Percentiles rank a stretch among this genome's conserved stretches.
Evolutionary conservation across 2,113 vertebrate genomes (phyloP).

Genomic region (Bubo bubo): DNA sequence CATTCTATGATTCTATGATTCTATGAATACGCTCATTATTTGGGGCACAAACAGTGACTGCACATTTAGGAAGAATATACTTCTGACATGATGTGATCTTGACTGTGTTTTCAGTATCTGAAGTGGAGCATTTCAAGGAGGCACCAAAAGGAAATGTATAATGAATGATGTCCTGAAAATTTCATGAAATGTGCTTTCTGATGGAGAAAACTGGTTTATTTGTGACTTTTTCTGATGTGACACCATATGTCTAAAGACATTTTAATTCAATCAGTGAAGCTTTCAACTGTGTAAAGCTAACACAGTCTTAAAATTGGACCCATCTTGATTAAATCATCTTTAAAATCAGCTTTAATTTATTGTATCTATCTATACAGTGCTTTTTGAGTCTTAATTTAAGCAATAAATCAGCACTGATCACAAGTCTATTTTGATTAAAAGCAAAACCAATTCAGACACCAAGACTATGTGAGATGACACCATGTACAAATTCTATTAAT

Average conservation of each 20-base stretch:
- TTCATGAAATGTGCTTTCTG: conserved; percentile 27
- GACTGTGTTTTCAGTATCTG: not conserved
- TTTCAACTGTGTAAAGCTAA: not conserved
- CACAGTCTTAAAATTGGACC: not conserved
- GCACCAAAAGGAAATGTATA: conserved; percentile 17
- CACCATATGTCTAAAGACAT: not conserved
- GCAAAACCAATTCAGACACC: not conserved
- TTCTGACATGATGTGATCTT: not conserved
- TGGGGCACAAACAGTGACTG: not conserved
- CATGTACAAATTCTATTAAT: not conserved
- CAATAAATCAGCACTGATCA: not conserved
- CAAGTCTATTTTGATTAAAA: not conserved
- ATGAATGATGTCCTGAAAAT: conserved; percentile 28
- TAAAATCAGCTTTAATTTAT: not conserved
- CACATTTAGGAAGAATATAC: not conserved
- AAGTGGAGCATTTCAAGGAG: not conserved
- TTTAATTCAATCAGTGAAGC: not conserved
- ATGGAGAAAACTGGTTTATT: not conserved
- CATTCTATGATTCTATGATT: too few species aligned
- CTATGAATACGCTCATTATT: not conserved
- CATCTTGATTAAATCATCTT: not conserved
- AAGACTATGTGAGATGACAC: not conserved
- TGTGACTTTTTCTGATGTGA: not conserved
- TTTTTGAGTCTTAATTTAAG: not conserved
- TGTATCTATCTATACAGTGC: not conserved